Percentiles rank a stretch among this genome's conserved stretches.
Conservation (phyloP, 2,113 vertebrate species). For the Nycticryphes semicollaris region DNA sequence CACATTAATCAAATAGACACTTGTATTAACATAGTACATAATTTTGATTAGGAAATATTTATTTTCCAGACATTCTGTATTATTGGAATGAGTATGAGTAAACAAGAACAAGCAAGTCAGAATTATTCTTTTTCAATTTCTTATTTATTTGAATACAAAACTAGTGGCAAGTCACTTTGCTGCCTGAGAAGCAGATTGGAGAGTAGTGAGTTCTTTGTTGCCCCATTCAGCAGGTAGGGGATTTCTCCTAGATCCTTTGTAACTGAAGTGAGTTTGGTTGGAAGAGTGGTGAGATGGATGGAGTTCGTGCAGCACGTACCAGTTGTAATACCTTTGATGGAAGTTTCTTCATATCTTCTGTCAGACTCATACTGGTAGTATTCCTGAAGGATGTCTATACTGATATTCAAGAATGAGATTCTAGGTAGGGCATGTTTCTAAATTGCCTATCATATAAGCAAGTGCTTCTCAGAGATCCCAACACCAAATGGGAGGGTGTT, state of each 20-base stretch:
- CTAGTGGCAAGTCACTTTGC: neutral
- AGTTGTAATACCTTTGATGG: neutral
- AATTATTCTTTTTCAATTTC: neutral
- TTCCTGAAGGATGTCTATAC: neutral
- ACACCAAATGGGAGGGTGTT: neutral
- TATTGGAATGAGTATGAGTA: neutral
- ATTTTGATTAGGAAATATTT: conserved; percentile 17
- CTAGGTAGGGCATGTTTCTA: neutral
- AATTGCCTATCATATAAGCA: neutral
- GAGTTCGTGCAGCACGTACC: neutral
- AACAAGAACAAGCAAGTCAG: neutral
- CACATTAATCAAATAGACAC: conserved; percentile 19
- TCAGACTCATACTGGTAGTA: neutral
- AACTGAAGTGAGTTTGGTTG: neutral
- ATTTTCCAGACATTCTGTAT: neutral
- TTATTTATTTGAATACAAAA: neutral
- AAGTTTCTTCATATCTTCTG: neutral
- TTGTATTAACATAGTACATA: neutral
- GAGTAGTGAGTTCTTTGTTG: neutral
- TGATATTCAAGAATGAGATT: neutral
- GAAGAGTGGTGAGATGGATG: neutral
- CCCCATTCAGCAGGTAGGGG: neutral
- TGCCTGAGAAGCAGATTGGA: neutral
- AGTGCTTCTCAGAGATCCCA: neutral
- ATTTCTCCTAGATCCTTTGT: neutral